Conservation (phyloP, 2,797 vertebrate species). For the Pseudomugil gertrudae region DNA sequence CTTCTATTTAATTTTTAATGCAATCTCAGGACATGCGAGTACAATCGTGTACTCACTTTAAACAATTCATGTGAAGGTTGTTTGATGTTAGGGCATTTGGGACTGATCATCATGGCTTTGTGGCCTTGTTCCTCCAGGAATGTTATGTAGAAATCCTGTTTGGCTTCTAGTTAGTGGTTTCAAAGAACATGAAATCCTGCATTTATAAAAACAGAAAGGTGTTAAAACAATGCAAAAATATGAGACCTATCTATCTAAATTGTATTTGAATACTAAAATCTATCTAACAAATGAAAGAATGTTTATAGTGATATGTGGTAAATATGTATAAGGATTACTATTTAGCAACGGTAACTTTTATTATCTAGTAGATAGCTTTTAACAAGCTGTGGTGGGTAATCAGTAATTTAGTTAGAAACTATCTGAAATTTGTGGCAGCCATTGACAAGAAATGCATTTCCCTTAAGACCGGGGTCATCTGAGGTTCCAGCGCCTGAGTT, state of each 20-base stretch:
- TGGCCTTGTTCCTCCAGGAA: slow-evolving; percentile 55
- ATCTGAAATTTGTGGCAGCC: slow-evolving; percentile 19
- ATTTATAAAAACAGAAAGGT: neutral
- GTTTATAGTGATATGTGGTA: neutral
- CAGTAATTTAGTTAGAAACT: slow-evolving; percentile 38
- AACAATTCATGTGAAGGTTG: slow-evolving; percentile 47
- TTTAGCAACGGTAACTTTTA: slow-evolving; percentile 7
- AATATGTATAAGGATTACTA: neutral
- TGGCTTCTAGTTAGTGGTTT: slow-evolving; percentile 70
- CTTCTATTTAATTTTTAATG: slow-evolving; percentile 54
- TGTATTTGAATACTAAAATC: slow-evolving; percentile 4
- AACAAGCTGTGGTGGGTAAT: slow-evolving; percentile 32
- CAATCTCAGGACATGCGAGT: slow-evolving; percentile 34
- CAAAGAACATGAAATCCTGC: slow-evolving; percentile 88
- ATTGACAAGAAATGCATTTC: slow-evolving; percentile 14
- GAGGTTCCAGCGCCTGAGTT: slow-evolving; percentile 24
- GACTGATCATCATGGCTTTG: slow-evolving; percentile 56
- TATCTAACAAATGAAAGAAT: neutral
- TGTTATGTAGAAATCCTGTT: slow-evolving; percentile 27
- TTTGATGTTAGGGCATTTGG: slow-evolving; percentile 36
- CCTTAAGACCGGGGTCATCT: slow-evolving; percentile 29
- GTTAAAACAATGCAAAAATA: neutral
- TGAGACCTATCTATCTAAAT: neutral
- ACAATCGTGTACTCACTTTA: slow-evolving; percentile 29
- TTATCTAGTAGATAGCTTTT: neutral